Base-by-base conservation (phyloP, 2,888 invertebrate species). In the Neoaliturus tenellus region DNA sequence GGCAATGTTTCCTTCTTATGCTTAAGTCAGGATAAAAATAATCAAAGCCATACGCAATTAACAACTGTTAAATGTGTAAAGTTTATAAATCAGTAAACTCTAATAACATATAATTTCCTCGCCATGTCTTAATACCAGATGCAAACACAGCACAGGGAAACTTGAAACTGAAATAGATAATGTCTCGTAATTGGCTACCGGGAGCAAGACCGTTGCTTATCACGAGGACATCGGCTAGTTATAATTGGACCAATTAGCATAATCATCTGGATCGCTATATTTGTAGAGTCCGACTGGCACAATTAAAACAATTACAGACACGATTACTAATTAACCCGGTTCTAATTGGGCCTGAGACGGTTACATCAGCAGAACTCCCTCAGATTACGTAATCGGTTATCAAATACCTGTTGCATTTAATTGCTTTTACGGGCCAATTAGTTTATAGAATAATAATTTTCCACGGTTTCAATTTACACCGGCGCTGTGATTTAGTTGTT, bases 231-330 rank as follows among this genome's bases (percentile, higher is more conserved):
- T 78, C 51, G 20, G 12, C 78, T 78, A 55, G 78, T 78, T 78
- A 78, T 78, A 78, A 78, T 78, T 78, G 78, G 51, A 25, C 78
- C 48, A 75, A 78, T 78, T 78, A 78, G 33, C 78, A 78, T 78
- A 78, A 31, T 44, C 41, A 73, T 73, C 75, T 48, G 75, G 20
- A 25, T 23, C 73, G 44, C 23, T 39, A 41, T 23, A 75, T 44
- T 44, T 75, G 73, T 44, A 33, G 51, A 51, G 20, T 23, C 71
- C 75, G 28, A 25, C 75, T 75, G 75, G 14, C 75, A 75, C 75
- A 75, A 75, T 75, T 75, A 75, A n/a, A 75, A 75, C 75, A 75
- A 75, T 75, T 75, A 75, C 44, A 75, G 23, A n/a, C 75, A 48
- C 71, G 51, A 23, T 41, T 71, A 41, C 35, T 71, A 71, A 71